Evolutionary conservation across 2,113 vertebrate species (phyloP).

Genomic region (Nerophis ophidion): DNA sequence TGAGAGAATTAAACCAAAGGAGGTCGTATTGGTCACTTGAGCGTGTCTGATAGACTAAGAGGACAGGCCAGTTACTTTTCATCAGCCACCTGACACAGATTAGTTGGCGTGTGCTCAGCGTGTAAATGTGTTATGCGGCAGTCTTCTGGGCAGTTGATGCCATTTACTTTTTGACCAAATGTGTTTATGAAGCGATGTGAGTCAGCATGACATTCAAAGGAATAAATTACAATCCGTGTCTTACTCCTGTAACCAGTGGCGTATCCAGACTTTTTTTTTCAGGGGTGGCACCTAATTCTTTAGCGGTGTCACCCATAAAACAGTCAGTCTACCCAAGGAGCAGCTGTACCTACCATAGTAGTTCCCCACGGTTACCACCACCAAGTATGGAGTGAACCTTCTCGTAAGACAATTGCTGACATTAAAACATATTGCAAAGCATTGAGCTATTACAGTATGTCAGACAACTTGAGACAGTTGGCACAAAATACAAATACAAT

Average conservation of each 20-base stretch:
- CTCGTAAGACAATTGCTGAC: too few species aligned
- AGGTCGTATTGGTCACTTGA: constrained; percentile 41
- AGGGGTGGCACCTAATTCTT: too few species aligned
- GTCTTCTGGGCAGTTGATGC: constrained; percentile 19
- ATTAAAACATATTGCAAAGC: too few species aligned
- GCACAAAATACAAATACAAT: too few species aligned
- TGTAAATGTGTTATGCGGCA: constrained; percentile 21
- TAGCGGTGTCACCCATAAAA: too few species aligned
- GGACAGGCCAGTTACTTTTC: constrained; percentile 37
- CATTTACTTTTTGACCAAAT: constrained; percentile 33
- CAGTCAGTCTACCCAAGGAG: too few species aligned
- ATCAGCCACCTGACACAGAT: constrained; percentile 30
- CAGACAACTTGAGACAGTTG: too few species aligned
- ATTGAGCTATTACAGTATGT: too few species aligned
- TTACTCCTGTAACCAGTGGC: constrained; percentile 41
- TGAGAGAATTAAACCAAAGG: constrained; percentile 45
- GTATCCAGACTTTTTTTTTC: constrained; percentile 32
- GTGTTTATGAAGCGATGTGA: constrained; percentile 34
- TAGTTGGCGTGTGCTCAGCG: constrained; percentile 23
- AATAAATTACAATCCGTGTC: constrained; percentile 57
- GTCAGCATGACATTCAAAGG: constrained; percentile 42
- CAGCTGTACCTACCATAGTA: too few species aligned
- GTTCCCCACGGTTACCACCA: too few species aligned
- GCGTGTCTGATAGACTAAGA: constrained; percentile 48
- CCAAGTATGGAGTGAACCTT: too few species aligned